phyloP scores from a whole-genome alignment of 2,113 vertebrate species.

The Nothobranchius kuhntae region DNA sequence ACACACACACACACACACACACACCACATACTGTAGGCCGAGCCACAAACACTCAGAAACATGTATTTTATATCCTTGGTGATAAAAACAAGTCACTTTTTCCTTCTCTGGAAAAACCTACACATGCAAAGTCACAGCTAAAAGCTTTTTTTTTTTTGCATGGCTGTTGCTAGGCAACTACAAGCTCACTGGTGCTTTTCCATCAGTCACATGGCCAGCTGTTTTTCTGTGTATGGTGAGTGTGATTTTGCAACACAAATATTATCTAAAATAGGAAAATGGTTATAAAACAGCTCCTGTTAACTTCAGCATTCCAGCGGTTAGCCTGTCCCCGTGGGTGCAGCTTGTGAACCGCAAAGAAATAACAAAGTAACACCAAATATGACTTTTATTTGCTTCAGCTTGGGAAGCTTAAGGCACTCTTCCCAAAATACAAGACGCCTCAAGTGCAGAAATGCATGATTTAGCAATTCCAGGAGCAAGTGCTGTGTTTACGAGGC shows the following conservation, averaged over 20 bases:
- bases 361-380: conserved; percentile 30
- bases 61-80: too few relatives aligned
- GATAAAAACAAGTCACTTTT: too few relatives aligned
- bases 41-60: neutral
- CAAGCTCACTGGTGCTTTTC: neutral
- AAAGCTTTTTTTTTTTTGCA: conserved; percentile 23
- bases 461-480: conserved; percentile 34
- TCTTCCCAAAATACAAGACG: conserved; percentile 35
- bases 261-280: conserved; percentile 36
- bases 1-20: neutral
- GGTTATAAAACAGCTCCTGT: conserved; percentile 36
- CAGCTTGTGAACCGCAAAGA: conserved; percentile 16
- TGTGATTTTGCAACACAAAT: conserved; percentile 31
- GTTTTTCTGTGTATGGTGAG: conserved; percentile 20
- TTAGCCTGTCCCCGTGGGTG: conserved; percentile 16
- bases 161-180: conserved; percentile 52
- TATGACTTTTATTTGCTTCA: conserved; percentile 25
- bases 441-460: conserved; percentile 31
- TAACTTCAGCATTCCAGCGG: conserved; percentile 17
- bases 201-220: neutral
- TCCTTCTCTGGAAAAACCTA: neutral
- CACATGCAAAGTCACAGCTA: conserved; percentile 2
- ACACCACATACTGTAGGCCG: neutral
- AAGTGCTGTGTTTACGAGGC: conserved; percentile 31
- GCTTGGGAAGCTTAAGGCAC: conserved; percentile 27